phyloP scores from a whole-genome alignment of 2,797 vertebrate species.

The Helarctos malayanus region DNA sequence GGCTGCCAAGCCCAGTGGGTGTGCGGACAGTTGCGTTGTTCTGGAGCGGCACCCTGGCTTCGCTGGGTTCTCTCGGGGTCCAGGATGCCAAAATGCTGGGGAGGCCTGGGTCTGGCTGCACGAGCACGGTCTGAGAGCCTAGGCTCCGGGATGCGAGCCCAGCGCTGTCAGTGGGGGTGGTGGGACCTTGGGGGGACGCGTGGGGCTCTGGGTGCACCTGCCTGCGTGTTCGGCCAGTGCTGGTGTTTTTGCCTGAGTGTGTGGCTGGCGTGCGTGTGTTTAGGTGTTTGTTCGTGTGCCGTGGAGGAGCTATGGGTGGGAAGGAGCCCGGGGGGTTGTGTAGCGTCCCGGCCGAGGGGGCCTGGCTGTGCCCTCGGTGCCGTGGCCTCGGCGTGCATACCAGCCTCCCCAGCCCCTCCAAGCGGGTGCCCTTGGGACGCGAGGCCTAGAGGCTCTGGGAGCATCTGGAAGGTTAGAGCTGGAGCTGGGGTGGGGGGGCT shows the following conservation, averaged over 20 bases:
- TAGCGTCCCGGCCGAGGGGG: background rate
- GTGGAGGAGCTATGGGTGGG: no score
- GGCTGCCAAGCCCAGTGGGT: background rate
- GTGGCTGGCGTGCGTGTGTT: background rate
- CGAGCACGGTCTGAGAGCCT: background rate
- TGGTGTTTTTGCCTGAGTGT: background rate
- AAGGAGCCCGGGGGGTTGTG: background rate
- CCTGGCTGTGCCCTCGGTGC: background rate
- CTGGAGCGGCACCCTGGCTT: background rate
- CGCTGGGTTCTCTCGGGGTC: background rate
- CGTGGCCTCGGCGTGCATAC: background rate
- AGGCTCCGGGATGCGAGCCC: background rate
- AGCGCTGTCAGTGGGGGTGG: background rate
- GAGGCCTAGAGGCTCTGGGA: background rate
- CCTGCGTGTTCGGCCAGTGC: no score
- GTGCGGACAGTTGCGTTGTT: background rate
- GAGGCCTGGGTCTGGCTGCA: background rate
- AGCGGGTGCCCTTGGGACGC: background rate
- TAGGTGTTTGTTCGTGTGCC: background rate
- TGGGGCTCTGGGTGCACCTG: background rate
- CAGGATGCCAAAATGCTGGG: background rate
- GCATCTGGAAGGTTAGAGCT: conserved; percentile 34
- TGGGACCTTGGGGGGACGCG: background rate
- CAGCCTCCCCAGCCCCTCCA: background rate
- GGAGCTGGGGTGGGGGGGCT: background rate